A percentile compares a stretch with the other conserved stretches of the same genome.
These are phyloP conservation scores for Griposia aprilina DNA, from an alignment of 2,888 invertebrate species.

Conservation along the genomic window DNA sequence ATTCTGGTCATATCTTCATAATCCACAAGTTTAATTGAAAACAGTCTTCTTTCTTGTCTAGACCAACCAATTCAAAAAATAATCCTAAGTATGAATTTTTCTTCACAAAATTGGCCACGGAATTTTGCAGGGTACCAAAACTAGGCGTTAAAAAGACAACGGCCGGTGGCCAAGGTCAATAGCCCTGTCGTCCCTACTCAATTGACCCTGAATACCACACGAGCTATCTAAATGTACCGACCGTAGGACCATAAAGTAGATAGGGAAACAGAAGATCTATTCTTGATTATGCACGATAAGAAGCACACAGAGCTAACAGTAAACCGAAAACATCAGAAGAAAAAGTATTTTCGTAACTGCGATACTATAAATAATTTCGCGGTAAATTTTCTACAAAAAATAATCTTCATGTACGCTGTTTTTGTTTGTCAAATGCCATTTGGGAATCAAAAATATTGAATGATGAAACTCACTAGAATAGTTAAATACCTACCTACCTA, in stretches of 20 bases:
- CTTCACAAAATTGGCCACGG: constrained; percentile 22
- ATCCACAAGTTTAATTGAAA: constrained; percentile 8
- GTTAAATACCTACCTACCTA: not conserved
- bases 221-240: constrained; percentile 50
- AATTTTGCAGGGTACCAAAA: constrained; percentile 27
- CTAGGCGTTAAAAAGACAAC: constrained; percentile 53
- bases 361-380: not conserved
- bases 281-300: constrained; percentile 18
- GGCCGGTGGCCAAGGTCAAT: constrained; percentile 50
- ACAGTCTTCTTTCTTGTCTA: not conserved
- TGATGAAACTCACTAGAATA: not conserved
- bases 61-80: constrained; percentile 24
- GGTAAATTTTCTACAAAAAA: not conserved
- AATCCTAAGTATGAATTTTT: constrained; percentile 2
- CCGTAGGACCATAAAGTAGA: constrained; percentile 31
- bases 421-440: too few species aligned
- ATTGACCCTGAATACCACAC: constrained; percentile 59
- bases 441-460: not conserved
- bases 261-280: constrained; percentile 41
- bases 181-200: constrained; percentile 56
- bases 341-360: not conserved
- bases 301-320: not conserved
- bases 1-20: not conserved
- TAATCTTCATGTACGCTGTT: not conserved
- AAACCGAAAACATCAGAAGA: too few species aligned